Base-by-base conservation (phyloP, 2,888 invertebrate species). In the Yponomeuta evonymella region DNA sequence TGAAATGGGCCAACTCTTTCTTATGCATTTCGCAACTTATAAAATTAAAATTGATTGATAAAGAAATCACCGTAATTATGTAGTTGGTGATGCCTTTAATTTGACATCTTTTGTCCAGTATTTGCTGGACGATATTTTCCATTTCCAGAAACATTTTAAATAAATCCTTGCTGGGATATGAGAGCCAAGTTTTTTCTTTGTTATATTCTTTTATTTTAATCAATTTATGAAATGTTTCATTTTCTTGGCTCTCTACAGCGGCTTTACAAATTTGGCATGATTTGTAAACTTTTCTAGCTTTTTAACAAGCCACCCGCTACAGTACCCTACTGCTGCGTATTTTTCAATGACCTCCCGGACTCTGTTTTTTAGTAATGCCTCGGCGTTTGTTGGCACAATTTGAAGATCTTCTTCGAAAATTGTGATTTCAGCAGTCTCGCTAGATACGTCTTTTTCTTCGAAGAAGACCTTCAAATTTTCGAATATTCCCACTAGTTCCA, bases 311-410 rank as follows among this genome's bases (percentile, higher is more conserved):
- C 66, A 66, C 3, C 66, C 66, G 29, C 66, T 66, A 29, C 66
- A 66, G 29, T 66, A 66, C 12, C 66, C 66, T 36, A 66, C 36
- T 66, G 66, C 66, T 30, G 66, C 66, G 29, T 33, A 66, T 66
- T 66, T 66, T 66, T 33, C 33, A n/a, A 63, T 69, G 8, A 51
- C 63, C n/a, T 63, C 29, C 23, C n/a, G 2, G 8, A 6, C n/a
- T 29, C 3, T 63, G 63, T 12, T 63, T 29, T 29, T 63, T 63
- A 63, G 29, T 23, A 63, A 29, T 29, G n/a, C 29, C n/a, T 29
- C n/a, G n/a, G 23, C 29, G 63, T 63, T 29, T 23, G 29, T 63
- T 29, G 8, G n/a, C 29, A 23, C 63, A n/a, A 63, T 63, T n/a
- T n/a, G 6, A 23, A 63, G 63, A 63, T 63, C 29, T 63, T 63